phyloP scores from a whole-genome alignment of 1,140 invertebrate species.

The Cydia fagiglandana region DNA sequence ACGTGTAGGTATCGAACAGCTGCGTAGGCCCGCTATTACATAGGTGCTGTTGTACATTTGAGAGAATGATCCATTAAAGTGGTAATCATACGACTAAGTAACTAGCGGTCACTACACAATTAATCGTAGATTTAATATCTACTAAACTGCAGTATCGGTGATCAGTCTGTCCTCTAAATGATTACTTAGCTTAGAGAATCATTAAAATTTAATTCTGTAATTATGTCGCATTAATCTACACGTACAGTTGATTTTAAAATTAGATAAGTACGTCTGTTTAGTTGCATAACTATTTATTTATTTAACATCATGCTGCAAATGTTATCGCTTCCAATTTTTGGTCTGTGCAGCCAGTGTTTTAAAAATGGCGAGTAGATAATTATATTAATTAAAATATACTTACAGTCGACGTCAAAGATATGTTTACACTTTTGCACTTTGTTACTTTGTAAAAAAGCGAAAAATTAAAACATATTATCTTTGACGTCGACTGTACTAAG shows the following conservation, averaged over 20 bases:
- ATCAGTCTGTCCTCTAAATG: neutral
- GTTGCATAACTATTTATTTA: neutral
- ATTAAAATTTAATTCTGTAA: conserved; percentile 1
- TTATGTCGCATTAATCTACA: neutral
- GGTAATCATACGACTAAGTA: neutral
- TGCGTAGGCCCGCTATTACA: conserved; percentile 22
- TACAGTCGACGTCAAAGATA: too few species aligned
- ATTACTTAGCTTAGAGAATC: neutral
- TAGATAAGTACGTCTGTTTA: neutral
- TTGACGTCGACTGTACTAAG: too few species aligned
- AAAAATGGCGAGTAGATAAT: neutral
- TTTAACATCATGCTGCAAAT: too few species aligned
- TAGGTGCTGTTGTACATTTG: conserved; percentile 15
- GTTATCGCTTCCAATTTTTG: too few species aligned
- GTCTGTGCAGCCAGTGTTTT: neutral
- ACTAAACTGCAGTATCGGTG: neutral
- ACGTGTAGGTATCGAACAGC: conserved; percentile 36
- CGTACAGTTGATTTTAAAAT: neutral
- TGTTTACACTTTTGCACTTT: too few species aligned
- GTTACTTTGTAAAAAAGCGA: too few species aligned
- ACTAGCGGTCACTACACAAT: conserved; percentile 1
- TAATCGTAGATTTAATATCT: neutral
- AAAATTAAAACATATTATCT: too few species aligned
- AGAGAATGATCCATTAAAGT: conserved; percentile 13
- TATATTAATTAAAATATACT: neutral